These are phyloP conservation scores for Pomacea maculata DNA, from an alignment of 1,140 invertebrate genomes.

Conservation along the genomic window DNA sequence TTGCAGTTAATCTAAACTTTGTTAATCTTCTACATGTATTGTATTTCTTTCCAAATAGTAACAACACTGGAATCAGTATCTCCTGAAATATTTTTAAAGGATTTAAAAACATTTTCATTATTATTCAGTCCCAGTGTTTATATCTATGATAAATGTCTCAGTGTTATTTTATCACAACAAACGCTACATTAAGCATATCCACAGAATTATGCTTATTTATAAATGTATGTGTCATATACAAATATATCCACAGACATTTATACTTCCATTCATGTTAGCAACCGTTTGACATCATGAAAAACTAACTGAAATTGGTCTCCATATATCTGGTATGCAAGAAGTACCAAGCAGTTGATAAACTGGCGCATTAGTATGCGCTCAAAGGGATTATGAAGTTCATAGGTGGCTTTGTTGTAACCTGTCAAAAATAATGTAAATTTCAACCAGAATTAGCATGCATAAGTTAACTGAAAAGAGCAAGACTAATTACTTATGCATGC, in stretches of 20 bases:
- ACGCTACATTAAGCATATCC: neutral
- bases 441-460: too few species aligned
- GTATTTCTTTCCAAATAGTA: too few species aligned
- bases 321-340: constrained; percentile 59
- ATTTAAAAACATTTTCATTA: too few species aligned
- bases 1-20: too few species aligned
- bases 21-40: too few species aligned
- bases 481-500: neutral
- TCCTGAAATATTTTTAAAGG: too few species aligned
- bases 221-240: neutral
- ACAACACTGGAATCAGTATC: too few species aligned
- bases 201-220: neutral
- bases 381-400: constrained; percentile 62
- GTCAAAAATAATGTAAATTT: constrained; percentile 22
- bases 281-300: neutral
- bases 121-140: too few species aligned
- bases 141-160: too few species aligned
- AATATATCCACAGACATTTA: neutral
- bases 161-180: neutral
- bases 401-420: constrained; percentile 46
- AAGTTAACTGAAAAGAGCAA: neutral
- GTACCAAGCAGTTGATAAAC: constrained; percentile 62
- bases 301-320: constrained; percentile 52
- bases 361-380: constrained; percentile 60
- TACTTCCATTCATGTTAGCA: neutral